These are phyloP conservation scores for Rutilus rutilus DNA, from an alignment of 2,113 vertebrate species.

Conservation along the genomic window DNA sequence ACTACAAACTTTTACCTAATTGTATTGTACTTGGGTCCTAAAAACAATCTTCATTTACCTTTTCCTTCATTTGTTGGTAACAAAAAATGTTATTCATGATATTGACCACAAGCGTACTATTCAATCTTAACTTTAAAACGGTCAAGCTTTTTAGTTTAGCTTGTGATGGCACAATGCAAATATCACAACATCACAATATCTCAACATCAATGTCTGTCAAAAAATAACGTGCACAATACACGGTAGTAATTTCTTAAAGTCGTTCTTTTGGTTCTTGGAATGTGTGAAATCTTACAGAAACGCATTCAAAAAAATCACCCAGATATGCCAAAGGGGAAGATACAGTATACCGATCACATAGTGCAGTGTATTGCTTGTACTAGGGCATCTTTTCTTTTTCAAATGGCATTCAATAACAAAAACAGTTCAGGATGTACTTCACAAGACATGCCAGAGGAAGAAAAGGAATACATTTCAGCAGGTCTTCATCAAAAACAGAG, in stretches of 20 bases:
- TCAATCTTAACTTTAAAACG: not conserved
- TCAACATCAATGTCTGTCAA: no score
- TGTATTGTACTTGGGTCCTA: no score
- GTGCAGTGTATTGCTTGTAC: constrained; percentile 25
- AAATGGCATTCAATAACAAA: constrained; percentile 55
- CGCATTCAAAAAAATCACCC: not conserved
- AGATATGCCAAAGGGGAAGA: not conserved
- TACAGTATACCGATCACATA: constrained; percentile 3
- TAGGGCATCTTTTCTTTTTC: constrained; percentile 25
- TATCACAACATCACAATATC: no score
- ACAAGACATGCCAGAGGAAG: constrained; percentile 64
- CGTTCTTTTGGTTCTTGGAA: not conserved
- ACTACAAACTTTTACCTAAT: no score
- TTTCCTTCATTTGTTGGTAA: no score
- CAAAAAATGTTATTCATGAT: no score
- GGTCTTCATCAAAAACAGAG: constrained; percentile 73
- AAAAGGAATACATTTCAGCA: constrained; percentile 74
- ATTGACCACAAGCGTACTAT: no score
- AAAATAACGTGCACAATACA: no score
- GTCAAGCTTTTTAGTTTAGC: not conserved
- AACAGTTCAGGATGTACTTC: constrained; percentile 43
- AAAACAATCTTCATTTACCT: no score
- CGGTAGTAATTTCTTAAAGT: not conserved
- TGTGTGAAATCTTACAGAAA: not conserved
- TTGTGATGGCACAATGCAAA: not conserved